Percentiles rank a stretch among this genome's conserved stretches.
These are phyloP conservation scores for Chrysaora quinquecirrha DNA, from an alignment of 30 jellyfish, hydroid and myxozoan genomes.

Conservation along the genomic window DNA sequence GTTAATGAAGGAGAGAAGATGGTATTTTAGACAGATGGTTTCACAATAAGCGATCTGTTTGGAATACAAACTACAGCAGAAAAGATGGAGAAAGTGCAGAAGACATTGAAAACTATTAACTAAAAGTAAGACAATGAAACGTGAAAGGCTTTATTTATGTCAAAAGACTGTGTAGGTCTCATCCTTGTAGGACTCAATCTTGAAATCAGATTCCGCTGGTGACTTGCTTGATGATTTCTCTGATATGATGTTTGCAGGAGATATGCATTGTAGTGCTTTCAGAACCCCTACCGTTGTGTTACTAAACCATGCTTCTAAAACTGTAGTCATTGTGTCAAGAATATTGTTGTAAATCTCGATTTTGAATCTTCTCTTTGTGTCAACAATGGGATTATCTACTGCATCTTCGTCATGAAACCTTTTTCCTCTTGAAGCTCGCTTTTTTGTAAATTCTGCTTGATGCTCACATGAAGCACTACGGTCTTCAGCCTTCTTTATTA, in stretches of 20 bases:
- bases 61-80: too few species aligned
- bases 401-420: slow-evolving; percentile 5
- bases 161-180: too few species aligned
- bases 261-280: neutral
- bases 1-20: too few species aligned
- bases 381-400: neutral
- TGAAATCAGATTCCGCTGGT: too few species aligned
- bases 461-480: slow-evolving; percentile 2
- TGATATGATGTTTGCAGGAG: neutral
- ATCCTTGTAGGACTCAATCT: too few species aligned
- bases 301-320: neutral
- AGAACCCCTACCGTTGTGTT: neutral
- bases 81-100: too few species aligned
- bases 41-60: too few species aligned
- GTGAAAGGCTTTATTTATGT: too few species aligned
- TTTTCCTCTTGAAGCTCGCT: slow-evolving; percentile 19
- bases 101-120: too few species aligned
- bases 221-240: neutral
- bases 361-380: neutral
- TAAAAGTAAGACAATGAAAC: too few species aligned
- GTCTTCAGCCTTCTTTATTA: slow-evolving; percentile 1
- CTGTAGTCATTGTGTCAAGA: neutral
- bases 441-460: slow-evolving; percentile 12
- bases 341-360: neutral
- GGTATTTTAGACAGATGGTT: too few species aligned